Base-by-base conservation (phyloP, 2,888 invertebrate species). In the Auanema sp. region DNA sequence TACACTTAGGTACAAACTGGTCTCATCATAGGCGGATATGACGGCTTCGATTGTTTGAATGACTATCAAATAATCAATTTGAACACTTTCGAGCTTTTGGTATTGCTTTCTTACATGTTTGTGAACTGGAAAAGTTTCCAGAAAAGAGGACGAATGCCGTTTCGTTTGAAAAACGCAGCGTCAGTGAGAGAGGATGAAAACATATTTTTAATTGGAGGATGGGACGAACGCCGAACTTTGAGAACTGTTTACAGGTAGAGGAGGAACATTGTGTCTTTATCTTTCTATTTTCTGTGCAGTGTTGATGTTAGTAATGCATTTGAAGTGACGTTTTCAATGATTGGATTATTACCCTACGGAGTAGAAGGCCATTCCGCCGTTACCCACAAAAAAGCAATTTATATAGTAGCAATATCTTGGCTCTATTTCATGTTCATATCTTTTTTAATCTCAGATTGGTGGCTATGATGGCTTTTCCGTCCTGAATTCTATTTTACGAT, bases 151-250 rank as follows among this genome's bases (percentile, higher is more conserved):
- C 3, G 33, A 33, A 3, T 33, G 33, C 33, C 47, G 16, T 47
- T 10, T 47, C 21, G 16, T 21, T 10, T 47, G 47, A 21, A 47
- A 47, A 47, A 18, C 47, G 21, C 47, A 47, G 47, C 10, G 16
- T 47, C 47, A 21, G 21, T 47, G 47, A 21, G 47, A 21, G 42
- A 42, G 42, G 18, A 44, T 25, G 58, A 54, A 18, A 55, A 64
- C 44, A 63, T 76, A 23, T 49, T 77, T 14, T 43, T 80, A 41
- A 69, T 79, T 54, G 80, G 80, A 14, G 80, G 80, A n/a, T 80
- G 79, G 79, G 77, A 79, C 59, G 79, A 76, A 49, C 71, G 64
- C 23, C 52, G 70, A 44, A 74, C 74, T 11, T 65, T 78, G 53
- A 63, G 65, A 41, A 65, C 72, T 14, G 65, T 76, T n/a, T 71